Conservation (phyloP, 92 coral and sea anemone genomes). For the Palythoa grandiflora region DNA sequence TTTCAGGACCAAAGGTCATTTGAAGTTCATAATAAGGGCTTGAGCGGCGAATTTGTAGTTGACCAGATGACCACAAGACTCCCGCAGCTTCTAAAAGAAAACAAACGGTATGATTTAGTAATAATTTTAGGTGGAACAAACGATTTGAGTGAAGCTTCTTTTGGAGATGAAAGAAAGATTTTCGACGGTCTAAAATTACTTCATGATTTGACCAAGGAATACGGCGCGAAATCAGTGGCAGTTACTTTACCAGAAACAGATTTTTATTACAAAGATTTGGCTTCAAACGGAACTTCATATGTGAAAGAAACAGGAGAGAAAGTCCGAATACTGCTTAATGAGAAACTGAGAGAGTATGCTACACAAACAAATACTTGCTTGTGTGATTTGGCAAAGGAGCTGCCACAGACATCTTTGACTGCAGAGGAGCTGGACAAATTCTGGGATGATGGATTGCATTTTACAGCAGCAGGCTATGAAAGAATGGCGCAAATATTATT, state of each 20-base stretch:
- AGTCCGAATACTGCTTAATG: slow-evolving; percentile 71
- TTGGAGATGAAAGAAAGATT: slow-evolving; percentile 66
- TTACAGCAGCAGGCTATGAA: slow-evolving; percentile 82
- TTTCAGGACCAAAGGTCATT: slow-evolving; percentile 26
- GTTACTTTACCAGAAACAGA: slow-evolving; percentile 87
- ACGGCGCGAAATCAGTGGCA: slow-evolving; percentile 66
- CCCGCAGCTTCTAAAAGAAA: slow-evolving; percentile 50
- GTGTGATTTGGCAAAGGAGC: slow-evolving; percentile 75
- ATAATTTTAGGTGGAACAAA: slow-evolving; percentile 88
- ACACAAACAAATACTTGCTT: slow-evolving; percentile 40
- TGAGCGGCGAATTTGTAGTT: slow-evolving; percentile 74
- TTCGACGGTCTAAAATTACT: slow-evolving; percentile 61
- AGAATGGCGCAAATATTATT: slow-evolving; percentile 84
- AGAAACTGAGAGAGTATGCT: slow-evolving; percentile 61
- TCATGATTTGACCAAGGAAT: slow-evolving; percentile 53
- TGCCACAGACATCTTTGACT: slow-evolving; percentile 66
- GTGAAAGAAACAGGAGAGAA: slow-evolving; percentile 79
- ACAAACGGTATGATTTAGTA: slow-evolving; percentile 71
- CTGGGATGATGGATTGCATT: slow-evolving; percentile 90
- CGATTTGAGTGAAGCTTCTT: slow-evolving; percentile 67
- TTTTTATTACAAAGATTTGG: slow-evolving; percentile 66
- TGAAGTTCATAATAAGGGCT: slow-evolving; percentile 73
- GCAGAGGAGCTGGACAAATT: slow-evolving; percentile 62
- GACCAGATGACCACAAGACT: slow-evolving; percentile 72
- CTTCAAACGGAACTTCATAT: slow-evolving; percentile 66